Percentiles rank a stretch among this genome's conserved stretches.
Evolutionary conservation across 1,140 invertebrate species (phyloP).

Genomic region (Temnothorax curvispinosus): DNA sequence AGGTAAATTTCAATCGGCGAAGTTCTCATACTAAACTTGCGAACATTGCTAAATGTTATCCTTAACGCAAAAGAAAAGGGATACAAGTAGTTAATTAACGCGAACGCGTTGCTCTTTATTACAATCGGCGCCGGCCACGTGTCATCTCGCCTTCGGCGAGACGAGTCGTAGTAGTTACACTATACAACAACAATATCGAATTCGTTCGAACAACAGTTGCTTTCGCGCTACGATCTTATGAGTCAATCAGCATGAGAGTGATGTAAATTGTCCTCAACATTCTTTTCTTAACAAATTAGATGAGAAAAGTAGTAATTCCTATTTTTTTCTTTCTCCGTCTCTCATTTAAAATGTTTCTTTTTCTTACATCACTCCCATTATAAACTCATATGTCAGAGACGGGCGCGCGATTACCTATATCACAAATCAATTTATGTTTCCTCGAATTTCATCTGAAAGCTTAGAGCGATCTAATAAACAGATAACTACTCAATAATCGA

Average conservation of each 20-base stretch:
- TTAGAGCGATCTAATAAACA: slow-evolving; percentile 7
- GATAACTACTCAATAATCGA: neutral
- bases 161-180: slow-evolving; percentile 27
- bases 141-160: slow-evolving; percentile 2
- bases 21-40: neutral
- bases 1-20: slow-evolving; percentile 8
- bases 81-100: slow-evolving; percentile 25
- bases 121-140: slow-evolving; percentile 10
- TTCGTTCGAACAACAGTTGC: slow-evolving; percentile 55
- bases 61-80: neutral
- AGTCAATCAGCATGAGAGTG: slow-evolving; percentile 37
- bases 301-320: neutral
- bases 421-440: slow-evolving; percentile 13
- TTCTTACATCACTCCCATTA: slow-evolving; percentile 41
- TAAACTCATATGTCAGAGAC: slow-evolving; percentile 47
- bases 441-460: neutral
- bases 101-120: slow-evolving; percentile 34
- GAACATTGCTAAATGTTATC: slow-evolving; percentile 4
- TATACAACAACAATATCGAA: slow-evolving; percentile 57
- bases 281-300: neutral
- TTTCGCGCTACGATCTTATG: slow-evolving; percentile 32
- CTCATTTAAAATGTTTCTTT: neutral
- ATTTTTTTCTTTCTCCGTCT: neutral
- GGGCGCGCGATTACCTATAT: slow-evolving; percentile 13
- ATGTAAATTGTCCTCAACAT: slow-evolving; percentile 10